Conservation (phyloP, 2,113 vertebrate genomes). For the Otus sunia region DNA sequence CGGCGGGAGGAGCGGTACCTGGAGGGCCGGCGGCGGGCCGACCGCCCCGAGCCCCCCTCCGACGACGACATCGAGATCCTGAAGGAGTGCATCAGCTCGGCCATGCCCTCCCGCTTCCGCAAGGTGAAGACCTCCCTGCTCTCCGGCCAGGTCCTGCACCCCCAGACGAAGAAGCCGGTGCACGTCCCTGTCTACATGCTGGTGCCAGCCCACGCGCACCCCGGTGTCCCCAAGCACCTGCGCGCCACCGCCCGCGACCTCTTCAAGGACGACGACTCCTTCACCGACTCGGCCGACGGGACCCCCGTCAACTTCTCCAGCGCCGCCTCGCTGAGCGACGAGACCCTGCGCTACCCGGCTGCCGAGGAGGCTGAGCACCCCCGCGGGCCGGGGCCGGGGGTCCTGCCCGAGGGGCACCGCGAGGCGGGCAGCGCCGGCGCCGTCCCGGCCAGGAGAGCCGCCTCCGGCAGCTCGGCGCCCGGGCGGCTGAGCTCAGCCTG, state of each 20-base stretch:
- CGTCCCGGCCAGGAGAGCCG: background rate
- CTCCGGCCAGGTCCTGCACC: slow-evolving; percentile 79
- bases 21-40: slow-evolving; percentile 67
- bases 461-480: slow-evolving; percentile 3
- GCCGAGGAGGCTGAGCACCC: slow-evolving; percentile 69
- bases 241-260: slow-evolving; percentile 71
- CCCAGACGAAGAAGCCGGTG: slow-evolving; percentile 78
- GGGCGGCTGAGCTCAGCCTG: background rate
- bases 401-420: background rate
- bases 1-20: slow-evolving; percentile 70
- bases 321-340: slow-evolving; percentile 88
- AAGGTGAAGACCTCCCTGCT: slow-evolving; percentile 86
- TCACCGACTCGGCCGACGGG: slow-evolving; percentile 89
- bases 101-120: slow-evolving; percentile 92
- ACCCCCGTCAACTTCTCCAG: slow-evolving; percentile 91
- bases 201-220: slow-evolving; percentile 82
- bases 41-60: slow-evolving; percentile 71
- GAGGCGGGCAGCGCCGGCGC: background rate
- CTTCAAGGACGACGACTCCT: slow-evolving; percentile 84
- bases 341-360: slow-evolving; percentile 85
- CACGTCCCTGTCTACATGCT: slow-evolving; percentile 93
- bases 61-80: slow-evolving; percentile 93
- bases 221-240: slow-evolving; percentile 70
- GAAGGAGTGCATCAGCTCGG: slow-evolving; percentile 93
- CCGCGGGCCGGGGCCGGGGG: slow-evolving; percentile 43